Conservation (phyloP, 2,888 invertebrate genomes). For the Ganaspis brasiliensis region DNA sequence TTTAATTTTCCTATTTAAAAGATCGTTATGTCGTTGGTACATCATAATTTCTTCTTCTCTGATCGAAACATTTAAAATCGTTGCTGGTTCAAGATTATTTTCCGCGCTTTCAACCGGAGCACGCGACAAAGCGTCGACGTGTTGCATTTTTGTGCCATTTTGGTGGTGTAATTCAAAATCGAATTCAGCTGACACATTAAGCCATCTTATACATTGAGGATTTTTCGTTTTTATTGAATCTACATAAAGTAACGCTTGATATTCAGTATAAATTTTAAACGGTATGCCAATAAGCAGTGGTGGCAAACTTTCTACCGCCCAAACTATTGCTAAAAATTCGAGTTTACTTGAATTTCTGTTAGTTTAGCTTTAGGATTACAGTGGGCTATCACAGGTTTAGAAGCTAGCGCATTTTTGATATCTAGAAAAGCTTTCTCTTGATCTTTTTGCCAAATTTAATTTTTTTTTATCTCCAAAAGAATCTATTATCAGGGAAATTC, state of each 20-base stretch:
- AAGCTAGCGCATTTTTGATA: too few relatives aligned
- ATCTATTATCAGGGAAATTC: too few relatives aligned
- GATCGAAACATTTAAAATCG: not conserved
- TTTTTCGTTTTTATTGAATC: constrained; percentile 19
- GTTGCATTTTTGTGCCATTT: constrained; percentile 10
- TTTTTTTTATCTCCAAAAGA: too few relatives aligned
- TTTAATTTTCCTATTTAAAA: constrained; percentile 47
- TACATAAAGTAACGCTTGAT: constrained; percentile 1
- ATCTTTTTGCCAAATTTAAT: too few relatives aligned
- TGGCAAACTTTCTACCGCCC: not conserved
- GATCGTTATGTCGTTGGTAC: constrained; percentile 15
- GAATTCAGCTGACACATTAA: not conserved
- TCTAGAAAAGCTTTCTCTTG: too few relatives aligned
- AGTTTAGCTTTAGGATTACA: too few relatives aligned
- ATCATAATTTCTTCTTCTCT: not conserved
- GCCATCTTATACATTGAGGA: constrained; percentile 24
- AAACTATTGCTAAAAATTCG: constrained; percentile 18
- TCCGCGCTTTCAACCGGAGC: not conserved
- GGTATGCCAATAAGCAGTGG: not conserved
- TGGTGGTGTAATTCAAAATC: constrained; percentile 39
- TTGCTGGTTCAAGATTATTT: not conserved
- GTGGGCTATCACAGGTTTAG: too few relatives aligned
- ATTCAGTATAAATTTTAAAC: not conserved
- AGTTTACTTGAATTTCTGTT: constrained; percentile 8
- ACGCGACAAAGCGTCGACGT: too few relatives aligned